Evolutionary conservation across 2,888 invertebrate species (phyloP).

Genomic region (Drosophila multiciliata): DNA sequence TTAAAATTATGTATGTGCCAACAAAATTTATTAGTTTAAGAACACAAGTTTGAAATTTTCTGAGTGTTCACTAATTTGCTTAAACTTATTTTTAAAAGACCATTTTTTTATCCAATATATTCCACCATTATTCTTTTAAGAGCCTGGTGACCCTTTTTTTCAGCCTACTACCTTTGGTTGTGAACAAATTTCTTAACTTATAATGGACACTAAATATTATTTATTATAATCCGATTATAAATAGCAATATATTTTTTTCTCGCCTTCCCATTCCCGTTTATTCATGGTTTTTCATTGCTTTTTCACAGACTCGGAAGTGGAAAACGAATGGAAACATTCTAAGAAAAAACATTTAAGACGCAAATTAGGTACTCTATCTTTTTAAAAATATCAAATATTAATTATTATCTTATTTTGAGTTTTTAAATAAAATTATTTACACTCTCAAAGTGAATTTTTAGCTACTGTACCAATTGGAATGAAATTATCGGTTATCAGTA

Average conservation of each 20-base stretch:
- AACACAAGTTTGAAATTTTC: background rate
- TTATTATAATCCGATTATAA: constrained; percentile 81
- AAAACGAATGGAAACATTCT: constrained; percentile 25
- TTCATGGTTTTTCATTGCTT: constrained; percentile 46
- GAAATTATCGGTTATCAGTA: background rate
- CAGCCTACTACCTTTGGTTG: constrained; percentile 59
- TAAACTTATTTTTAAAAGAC: background rate
- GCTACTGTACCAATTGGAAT: background rate
- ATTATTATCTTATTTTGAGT: background rate
- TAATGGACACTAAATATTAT: constrained; percentile 72
- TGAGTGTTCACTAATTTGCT: background rate
- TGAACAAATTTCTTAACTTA: constrained; percentile 64
- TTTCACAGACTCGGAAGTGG: constrained; percentile 31
- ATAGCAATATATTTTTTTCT: constrained; percentile 59
- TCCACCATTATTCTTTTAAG: background rate
- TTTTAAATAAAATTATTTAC: background rate
- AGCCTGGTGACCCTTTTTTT: constrained; percentile 52
- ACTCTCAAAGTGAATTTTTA: background rate
- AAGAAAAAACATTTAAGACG: constrained; percentile 7
- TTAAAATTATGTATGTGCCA: background rate
- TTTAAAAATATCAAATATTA: background rate
- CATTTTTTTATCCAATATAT: background rate
- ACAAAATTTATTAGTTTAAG: too few relatives aligned
- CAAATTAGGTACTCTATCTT: constrained; percentile 27
- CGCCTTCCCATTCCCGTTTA: constrained; percentile 40